Evolutionary conservation across 2,888 invertebrate genomes (phyloP).

Genomic region (Aplocera efformata): DNA sequence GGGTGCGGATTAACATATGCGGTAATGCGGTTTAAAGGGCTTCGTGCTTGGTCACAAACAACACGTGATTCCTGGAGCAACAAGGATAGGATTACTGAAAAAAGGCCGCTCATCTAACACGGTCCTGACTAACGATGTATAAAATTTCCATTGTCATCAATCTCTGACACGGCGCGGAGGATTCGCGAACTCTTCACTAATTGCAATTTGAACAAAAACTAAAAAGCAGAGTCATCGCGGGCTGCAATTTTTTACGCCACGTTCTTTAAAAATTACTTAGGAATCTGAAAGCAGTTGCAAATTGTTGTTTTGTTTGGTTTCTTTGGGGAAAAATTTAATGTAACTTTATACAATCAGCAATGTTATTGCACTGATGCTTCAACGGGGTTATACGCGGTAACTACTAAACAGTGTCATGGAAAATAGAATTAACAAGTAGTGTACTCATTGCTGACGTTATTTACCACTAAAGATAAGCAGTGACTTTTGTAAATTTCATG

Average conservation of each 20-base stretch:
- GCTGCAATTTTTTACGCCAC: constrained; percentile 67
- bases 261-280: constrained; percentile 57
- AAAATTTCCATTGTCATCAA: constrained; percentile 81
- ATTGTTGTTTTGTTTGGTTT: constrained; percentile 20
- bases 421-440: too few species aligned
- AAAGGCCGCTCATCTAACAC: constrained; percentile 74
- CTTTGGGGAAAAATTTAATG: constrained; percentile 2
- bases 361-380: too few species aligned
- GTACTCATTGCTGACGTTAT: too few species aligned
- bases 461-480: too few species aligned
- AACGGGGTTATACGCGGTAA: too few species aligned
- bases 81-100: constrained; percentile 69
- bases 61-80: constrained; percentile 46
- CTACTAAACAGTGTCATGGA: too few species aligned
- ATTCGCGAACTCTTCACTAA: constrained; percentile 79
- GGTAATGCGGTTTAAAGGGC: constrained; percentile 33
- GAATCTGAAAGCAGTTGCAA: constrained; percentile 26
- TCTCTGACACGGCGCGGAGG: constrained; percentile 77
- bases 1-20: constrained; percentile 40
- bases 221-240: constrained; percentile 72
- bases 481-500: too few species aligned
- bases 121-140: constrained; percentile 77
- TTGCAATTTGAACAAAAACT: constrained; percentile 79
- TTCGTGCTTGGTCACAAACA: constrained; percentile 50
- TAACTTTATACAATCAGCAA: not conserved